A percentile compares a stretch with the other conserved stretches of the same genome.
Conservation (phyloP, 2,888 invertebrate genomes). For the Tortricodes alternella region DNA sequence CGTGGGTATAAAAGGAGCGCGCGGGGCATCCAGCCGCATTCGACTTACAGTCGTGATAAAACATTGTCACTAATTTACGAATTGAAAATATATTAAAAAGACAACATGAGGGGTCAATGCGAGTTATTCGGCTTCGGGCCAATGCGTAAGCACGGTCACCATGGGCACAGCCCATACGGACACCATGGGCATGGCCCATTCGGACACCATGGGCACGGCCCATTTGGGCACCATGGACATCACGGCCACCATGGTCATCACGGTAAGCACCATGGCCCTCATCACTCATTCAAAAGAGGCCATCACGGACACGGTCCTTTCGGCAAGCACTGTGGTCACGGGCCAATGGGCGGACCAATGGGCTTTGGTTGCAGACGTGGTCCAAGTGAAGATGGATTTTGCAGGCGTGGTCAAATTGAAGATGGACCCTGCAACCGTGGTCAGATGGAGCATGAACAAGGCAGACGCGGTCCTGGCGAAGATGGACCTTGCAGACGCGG, state of each 20-base stretch:
- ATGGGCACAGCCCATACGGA: background rate
- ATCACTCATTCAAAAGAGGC: conserved; percentile 7
- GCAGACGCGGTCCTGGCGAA: background rate
- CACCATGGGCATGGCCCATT: background rate
- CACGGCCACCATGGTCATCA: conserved; percentile 5
- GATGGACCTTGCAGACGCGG: background rate
- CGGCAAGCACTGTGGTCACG: background rate
- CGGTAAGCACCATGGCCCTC: conserved; percentile 4
- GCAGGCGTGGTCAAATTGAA: background rate
- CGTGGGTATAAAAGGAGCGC: background rate
- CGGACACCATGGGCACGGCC: background rate
- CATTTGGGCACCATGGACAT: background rate
- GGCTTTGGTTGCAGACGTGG: background rate
- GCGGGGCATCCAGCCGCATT: background rate
- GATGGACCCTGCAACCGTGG: background rate
- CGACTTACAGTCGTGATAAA: background rate
- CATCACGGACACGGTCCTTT: background rate
- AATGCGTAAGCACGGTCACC: conserved; percentile 5
- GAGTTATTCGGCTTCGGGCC: conserved; percentile 12
- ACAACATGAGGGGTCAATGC: conserved; percentile 21
- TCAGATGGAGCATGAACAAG: background rate
- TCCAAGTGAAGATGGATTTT: background rate
- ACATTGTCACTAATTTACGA: background rate
- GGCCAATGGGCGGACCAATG: background rate
- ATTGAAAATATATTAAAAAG: background rate